These are phyloP conservation scores for Ormyrus thymus DNA, from an alignment of 2,888 invertebrate species.

Conservation along the genomic window DNA sequence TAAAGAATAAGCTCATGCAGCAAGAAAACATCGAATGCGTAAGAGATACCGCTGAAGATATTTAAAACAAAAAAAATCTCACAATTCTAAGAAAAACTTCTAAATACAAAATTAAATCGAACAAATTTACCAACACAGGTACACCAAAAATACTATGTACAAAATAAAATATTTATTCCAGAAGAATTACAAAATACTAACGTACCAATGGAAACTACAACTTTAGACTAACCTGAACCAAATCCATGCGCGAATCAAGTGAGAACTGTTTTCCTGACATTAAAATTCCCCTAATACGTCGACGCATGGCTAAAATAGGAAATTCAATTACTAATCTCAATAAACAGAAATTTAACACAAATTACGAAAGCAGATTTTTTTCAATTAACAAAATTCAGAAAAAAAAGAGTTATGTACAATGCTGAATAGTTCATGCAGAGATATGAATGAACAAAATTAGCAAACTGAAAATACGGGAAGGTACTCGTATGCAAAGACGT, in stretches of 20 bases:
- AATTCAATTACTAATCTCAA: not conserved
- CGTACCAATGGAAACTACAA: not conserved
- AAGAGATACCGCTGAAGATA: no score
- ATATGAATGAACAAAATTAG: not conserved
- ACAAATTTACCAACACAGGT: no score
- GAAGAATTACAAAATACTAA: not conserved
- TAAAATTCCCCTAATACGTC: slow-evolving; percentile 90
- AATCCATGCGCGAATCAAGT: slow-evolving; percentile 92
- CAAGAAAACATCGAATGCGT: no score
- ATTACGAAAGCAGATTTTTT: not conserved
- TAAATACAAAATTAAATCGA: no score
- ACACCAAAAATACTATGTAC: no score
- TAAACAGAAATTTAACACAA: slow-evolving; percentile 11
- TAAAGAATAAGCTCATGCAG: no score
- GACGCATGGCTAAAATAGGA: slow-evolving; percentile 82
- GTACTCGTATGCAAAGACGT: slow-evolving; percentile 46
- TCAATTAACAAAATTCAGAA: no score
- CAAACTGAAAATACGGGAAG: not conserved
- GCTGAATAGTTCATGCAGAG: no score
- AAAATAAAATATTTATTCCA: not conserved
- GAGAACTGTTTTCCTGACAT: slow-evolving; percentile 95
- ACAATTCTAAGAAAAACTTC: no score
- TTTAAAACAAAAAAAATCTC: no score
- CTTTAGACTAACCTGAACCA: slow-evolving; percentile 80
- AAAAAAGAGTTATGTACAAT: no score